These are phyloP conservation scores for Stomatorhinus walkeri DNA, from an alignment of 2,797 vertebrate species.

Conservation along the genomic window DNA sequence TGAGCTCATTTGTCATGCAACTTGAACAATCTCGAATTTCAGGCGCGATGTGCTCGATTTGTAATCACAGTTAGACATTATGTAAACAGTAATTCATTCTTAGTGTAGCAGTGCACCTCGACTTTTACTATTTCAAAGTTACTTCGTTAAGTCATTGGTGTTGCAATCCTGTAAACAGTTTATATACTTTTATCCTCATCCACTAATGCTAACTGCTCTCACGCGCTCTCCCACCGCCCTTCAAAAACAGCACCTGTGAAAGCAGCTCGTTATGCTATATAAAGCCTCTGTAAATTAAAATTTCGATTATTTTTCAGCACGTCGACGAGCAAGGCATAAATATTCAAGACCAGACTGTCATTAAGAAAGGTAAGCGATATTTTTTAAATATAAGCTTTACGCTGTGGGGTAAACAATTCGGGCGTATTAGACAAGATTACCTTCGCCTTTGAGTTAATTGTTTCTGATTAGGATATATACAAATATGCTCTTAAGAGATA, in stretches of 20 bases:
- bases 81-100: conserved; percentile 3
- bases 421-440: neutral
- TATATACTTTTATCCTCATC: neutral
- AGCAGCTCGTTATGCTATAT: neutral
- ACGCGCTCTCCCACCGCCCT: neutral
- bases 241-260: neutral
- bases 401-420: neutral
- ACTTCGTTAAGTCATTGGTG: neutral
- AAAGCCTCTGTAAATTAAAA: neutral
- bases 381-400: neutral
- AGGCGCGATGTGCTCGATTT: neutral
- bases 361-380: conserved; percentile 97
- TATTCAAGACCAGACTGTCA: conserved; percentile 99
- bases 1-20: conserved; percentile 12
- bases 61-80: conserved; percentile 8
- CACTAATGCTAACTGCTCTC: neutral
- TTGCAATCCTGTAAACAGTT: neutral
- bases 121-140: neutral
- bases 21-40: conserved; percentile 5
- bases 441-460: neutral
- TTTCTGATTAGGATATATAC: neutral
- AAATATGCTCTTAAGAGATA: neutral
- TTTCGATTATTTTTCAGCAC: conserved; percentile 73
- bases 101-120: neutral
- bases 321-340: conserved; percentile 98